Conservation (phyloP, 2,888 invertebrate species). For the Eubasilissa splendida region DNA sequence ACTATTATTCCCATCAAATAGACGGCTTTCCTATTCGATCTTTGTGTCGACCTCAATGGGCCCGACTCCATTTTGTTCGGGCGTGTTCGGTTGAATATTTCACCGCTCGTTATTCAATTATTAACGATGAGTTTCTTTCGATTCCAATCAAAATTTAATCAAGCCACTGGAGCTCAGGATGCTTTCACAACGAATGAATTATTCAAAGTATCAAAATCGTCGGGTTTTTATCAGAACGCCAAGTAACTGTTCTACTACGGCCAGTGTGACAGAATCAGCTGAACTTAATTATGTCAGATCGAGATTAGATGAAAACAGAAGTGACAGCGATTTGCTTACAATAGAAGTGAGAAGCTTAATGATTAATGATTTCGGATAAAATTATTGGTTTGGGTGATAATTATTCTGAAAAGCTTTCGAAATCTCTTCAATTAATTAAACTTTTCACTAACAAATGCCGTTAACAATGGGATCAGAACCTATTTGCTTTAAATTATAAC, state of each 20-base stretch:
- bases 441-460: background rate
- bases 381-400: too few species aligned
- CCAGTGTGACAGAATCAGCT: background rate
- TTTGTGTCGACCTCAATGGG: slow-evolving; percentile 43
- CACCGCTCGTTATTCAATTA: slow-evolving; percentile 47
- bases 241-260: background rate
- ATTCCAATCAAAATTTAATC: slow-evolving; percentile 53
- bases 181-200: slow-evolving; percentile 31
- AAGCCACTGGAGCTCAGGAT: slow-evolving; percentile 32
- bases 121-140: slow-evolving; percentile 42
- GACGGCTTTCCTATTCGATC: slow-evolving; percentile 40
- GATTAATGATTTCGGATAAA: background rate
- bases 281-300: background rate
- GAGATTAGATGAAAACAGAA: slow-evolving; percentile 1
- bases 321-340: slow-evolving; percentile 14
- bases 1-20: slow-evolving; percentile 43
- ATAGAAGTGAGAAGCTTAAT: slow-evolving; percentile 3
- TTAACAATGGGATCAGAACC: slow-evolving; percentile 8
- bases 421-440: slow-evolving; percentile 3
- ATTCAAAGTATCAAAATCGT: slow-evolving; percentile 24
- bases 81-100: slow-evolving; percentile 46
- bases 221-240: background rate
- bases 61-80: slow-evolving; percentile 36
- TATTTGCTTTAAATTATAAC: background rate
- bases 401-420: background rate